Conservation (phyloP, 2,113 vertebrate species). For the Rhinoderma darwinii region DNA sequence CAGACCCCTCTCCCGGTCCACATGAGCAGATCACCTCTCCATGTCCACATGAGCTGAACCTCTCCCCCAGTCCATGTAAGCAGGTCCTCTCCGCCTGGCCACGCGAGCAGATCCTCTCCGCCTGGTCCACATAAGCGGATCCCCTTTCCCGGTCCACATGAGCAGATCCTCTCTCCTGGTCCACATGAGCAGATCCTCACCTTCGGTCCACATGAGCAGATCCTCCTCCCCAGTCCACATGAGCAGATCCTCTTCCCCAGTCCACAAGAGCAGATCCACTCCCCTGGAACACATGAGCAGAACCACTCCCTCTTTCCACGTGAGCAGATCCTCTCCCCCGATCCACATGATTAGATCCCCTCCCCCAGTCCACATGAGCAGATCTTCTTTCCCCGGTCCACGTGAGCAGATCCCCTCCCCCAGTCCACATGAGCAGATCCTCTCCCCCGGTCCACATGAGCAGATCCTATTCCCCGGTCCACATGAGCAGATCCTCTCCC, state of each 20-base stretch:
- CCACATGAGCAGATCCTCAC: background rate
- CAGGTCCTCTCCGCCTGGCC: background rate
- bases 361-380: background rate
- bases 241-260: background rate
- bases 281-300: background rate
- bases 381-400: background rate
- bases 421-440: background rate
- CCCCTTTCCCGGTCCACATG: background rate
- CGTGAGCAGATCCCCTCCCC: background rate
- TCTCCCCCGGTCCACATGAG: background rate
- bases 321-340: background rate
- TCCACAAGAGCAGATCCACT: background rate
- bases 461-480: background rate
- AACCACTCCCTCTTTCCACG: rapidly evolving
- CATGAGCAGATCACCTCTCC: background rate
- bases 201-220: too few species aligned
- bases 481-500: background rate
- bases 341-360: background rate
- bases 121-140: background rate
- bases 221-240: background rate
- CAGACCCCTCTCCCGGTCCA: background rate
- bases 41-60: background rate
- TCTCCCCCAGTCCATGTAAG: background rate
- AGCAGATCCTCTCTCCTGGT: background rate
- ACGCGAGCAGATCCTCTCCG: too few species aligned